Conservation (phyloP, 1,140 invertebrate genomes). For the Cyphomyrmex costatus region DNA sequence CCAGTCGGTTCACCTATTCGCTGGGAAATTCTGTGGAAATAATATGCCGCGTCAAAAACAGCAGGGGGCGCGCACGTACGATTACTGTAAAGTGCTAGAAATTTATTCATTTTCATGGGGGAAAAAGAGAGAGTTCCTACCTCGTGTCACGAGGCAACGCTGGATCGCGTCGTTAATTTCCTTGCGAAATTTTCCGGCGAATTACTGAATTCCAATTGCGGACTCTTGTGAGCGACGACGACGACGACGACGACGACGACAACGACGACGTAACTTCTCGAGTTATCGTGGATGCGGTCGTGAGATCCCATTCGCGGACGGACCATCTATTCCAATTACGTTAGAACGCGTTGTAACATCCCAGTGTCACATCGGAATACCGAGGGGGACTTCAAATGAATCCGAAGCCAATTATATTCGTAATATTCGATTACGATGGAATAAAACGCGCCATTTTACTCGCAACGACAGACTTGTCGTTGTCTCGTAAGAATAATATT, state of each 20-base stretch:
- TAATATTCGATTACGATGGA: slow-evolving; percentile 43
- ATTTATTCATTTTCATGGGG: slow-evolving; percentile 48
- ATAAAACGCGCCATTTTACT: slow-evolving; percentile 14
- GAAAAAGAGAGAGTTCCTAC: slow-evolving; percentile 17
- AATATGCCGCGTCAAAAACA: slow-evolving; percentile 5
- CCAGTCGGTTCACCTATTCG: neutral
- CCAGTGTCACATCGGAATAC: slow-evolving; percentile 28
- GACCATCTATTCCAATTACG: slow-evolving; percentile 45
- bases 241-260: neutral
- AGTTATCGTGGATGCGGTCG: slow-evolving; percentile 26
- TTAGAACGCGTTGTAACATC: slow-evolving; percentile 40
- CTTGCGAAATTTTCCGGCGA: slow-evolving; percentile 38
- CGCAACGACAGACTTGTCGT: neutral
- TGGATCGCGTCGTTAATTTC: slow-evolving; percentile 41
- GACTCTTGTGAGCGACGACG: slow-evolving; percentile 45
- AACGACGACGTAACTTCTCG: slow-evolving; percentile 50
- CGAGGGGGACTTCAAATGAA: slow-evolving; percentile 10
- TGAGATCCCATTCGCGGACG: slow-evolving; percentile 45
- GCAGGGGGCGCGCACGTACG: neutral
- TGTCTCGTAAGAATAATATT: neutral
- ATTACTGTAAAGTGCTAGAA: slow-evolving; percentile 40
- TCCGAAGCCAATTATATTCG: slow-evolving; percentile 4
- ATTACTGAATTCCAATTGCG: slow-evolving; percentile 33
- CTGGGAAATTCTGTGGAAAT: slow-evolving; percentile 38
- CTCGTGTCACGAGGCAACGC: neutral